Base-by-base conservation (phyloP, 1,140 invertebrate species). In the Batillaria attramentaria region DNA sequence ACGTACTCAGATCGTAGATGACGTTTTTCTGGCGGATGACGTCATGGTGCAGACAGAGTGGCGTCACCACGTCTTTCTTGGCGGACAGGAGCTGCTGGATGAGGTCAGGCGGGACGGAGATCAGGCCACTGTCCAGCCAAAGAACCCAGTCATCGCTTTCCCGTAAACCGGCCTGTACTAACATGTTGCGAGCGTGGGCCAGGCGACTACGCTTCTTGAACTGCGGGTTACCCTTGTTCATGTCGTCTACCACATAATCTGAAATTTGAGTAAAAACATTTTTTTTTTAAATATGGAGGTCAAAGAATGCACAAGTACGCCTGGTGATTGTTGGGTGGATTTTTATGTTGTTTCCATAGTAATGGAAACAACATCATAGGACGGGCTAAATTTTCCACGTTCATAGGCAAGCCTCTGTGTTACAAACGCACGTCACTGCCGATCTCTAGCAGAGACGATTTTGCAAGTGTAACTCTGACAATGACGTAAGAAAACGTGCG, bases 121-220 rank as follows among this genome's bases (percentile, higher is more conserved):
- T 78, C 3, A 90, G 77, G 76, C 89, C 89, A 72, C 84, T 85
- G 68, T 90, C 89, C 13, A 89, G 84, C 89, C 89, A 90, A 28
- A 90, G 57, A 0, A 87, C 89, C 83, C 86, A 89, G 39, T 87
- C 84, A 31, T 84, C 69, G 35, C 84, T 65, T 5, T 84, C 43
- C 57, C 84, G 79, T n/a, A 90, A 74, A 24, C 81, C 84, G 35
- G 60, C 37, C 31, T 79, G 74, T 16, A 89, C 66, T 6, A 90
- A 72, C 42, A 81, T 72, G 66, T 90, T 90, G 10, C 89, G 81
- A 2, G 87, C 81, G 68, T 85, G 76, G 0, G 89, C 88, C 31
- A 90, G 70, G 78, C 89, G 89, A 13, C 79, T 72, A 35, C 89
- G 79, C 1, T 88, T 54, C 41, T 76, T 60, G 33, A 81, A 79